Evolutionary conservation across 1,140 invertebrate species (phyloP), one percentile per base, ranked within the genome.

Genomic region (Neodiprion fabricii): DNA sequence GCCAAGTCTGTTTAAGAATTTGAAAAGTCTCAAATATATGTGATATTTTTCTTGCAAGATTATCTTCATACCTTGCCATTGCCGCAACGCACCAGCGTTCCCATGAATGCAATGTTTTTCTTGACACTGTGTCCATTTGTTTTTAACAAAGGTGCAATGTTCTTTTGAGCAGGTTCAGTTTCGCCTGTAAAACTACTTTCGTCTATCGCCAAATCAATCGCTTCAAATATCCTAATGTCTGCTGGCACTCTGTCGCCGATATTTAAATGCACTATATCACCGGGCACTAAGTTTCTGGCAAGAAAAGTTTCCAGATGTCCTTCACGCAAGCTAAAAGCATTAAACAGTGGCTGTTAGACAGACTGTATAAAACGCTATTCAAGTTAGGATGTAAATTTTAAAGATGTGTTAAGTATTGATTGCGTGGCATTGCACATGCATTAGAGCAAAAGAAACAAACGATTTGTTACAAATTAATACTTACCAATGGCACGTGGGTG

Each of bases 141-240:
- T 78, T 92, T 92, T 50, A 92, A 84, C 66, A 93, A 89, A 1
- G 93, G 91, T 48, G 91, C 83, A 1, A 91, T 91, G 14, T 89
- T 90, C 88, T 97, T 97, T 17, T 89, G 86, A 1, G 93, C 92
- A 40, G 95, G 96, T 84, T 96, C 95, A 0, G 95, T 96, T 90
- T 99, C 98, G 9, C 98, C 99, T 0, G 98, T 99, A 85, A 99
- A 99, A 83, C 97, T 99, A 73, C 97, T 98, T 87, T 99, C 99
- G 88, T 99, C 99, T 53, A 99, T 95, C 4, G 95, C 93, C 69
- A 99, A 90, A 89, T 99, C 97, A 47, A 94, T 92, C 1, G 94
- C 91, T 81, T 99, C 97, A 86, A 97, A 96, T 48, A 99, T 90
- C 61, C 98, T 89, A 7, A 99, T 88, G 90, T 99, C 98, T 1